Evolutionary conservation across 1,140 invertebrate species (phyloP).

Genomic region (Marisa cornuarietis): DNA sequence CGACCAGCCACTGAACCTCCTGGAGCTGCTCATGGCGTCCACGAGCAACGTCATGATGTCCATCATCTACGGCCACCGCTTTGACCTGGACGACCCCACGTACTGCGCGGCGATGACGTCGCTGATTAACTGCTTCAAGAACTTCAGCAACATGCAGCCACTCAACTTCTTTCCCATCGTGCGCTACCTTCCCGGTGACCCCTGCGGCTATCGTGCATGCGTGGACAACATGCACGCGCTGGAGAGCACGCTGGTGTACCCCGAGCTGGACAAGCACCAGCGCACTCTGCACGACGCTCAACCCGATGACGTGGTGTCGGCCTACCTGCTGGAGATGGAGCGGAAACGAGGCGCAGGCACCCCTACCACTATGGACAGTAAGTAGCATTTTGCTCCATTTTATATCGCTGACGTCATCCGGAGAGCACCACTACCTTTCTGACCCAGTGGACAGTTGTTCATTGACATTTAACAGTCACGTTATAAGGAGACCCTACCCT

Average conservation of each 20-base stretch:
- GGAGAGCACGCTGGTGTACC: background rate
- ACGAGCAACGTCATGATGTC: slow-evolving; percentile 40
- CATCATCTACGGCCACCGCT: slow-evolving; percentile 38
- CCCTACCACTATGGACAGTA: slow-evolving; percentile 20
- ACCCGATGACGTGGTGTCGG: slow-evolving; percentile 32
- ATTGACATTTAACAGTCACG: too few species aligned
- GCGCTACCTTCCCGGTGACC: slow-evolving; percentile 40
- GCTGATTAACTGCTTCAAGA: slow-evolving; percentile 20
- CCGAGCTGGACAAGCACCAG: background rate
- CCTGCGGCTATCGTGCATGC: slow-evolving; percentile 22
- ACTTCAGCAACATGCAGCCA: slow-evolving; percentile 13
- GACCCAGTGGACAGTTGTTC: too few species aligned
- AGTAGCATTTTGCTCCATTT: background rate
- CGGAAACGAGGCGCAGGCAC: background rate
- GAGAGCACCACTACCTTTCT: too few species aligned
- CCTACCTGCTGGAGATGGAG: slow-evolving; percentile 32
- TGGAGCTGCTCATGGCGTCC: background rate
- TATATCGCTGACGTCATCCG: background rate
- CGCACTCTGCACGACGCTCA: background rate
- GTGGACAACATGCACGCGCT: slow-evolving; percentile 17
- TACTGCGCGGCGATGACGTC: slow-evolving; percentile 24
- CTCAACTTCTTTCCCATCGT: slow-evolving; percentile 41
- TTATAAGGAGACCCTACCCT: too few species aligned
- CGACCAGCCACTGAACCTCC: background rate
- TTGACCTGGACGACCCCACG: slow-evolving; percentile 64